Percentiles rank a stretch among this genome's conserved stretches.
phyloP scores from a whole-genome alignment of 2,797 vertebrate genomes.

The Phaenicophaeus curvirostris region DNA sequence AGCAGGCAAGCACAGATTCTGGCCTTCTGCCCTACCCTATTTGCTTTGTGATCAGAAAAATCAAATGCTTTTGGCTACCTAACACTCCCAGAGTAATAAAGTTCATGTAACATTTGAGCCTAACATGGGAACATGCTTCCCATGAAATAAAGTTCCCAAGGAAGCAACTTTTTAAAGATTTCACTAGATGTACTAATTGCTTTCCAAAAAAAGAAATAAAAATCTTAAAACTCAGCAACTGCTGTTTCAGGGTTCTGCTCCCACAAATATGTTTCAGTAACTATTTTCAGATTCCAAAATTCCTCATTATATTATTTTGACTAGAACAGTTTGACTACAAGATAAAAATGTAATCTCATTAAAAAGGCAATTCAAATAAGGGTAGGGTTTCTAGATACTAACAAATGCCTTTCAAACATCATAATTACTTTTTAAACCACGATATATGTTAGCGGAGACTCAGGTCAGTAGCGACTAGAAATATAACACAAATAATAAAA shows the following conservation, averaged over 20 bases:
- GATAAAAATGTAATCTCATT: too few species aligned
- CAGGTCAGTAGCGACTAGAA: background rate
- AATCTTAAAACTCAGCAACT: background rate
- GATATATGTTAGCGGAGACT: background rate
- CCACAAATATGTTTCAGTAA: background rate
- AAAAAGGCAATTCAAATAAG: background rate
- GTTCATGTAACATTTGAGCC: background rate
- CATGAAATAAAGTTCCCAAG: background rate
- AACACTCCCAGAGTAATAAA: accelerated
- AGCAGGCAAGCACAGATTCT: background rate
- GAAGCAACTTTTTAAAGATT: background rate
- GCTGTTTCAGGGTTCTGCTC: background rate
- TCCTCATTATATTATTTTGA: background rate
- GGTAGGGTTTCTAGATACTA: background rate
- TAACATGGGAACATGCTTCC: background rate
- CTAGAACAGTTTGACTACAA: too few species aligned
- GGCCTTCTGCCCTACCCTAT: background rate
- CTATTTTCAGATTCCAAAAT: background rate
- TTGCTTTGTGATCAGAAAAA: background rate
- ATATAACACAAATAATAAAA: background rate
- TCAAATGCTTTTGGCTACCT: background rate
- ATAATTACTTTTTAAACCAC: background rate
- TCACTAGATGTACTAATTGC: background rate
- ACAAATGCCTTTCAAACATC: background rate
- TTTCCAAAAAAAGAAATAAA: background rate